Percentiles rank a stretch among this genome's conserved stretches.
Conservation (phyloP, 2,888 invertebrate genomes). For the Petrolisthes manimaculis region DNA sequence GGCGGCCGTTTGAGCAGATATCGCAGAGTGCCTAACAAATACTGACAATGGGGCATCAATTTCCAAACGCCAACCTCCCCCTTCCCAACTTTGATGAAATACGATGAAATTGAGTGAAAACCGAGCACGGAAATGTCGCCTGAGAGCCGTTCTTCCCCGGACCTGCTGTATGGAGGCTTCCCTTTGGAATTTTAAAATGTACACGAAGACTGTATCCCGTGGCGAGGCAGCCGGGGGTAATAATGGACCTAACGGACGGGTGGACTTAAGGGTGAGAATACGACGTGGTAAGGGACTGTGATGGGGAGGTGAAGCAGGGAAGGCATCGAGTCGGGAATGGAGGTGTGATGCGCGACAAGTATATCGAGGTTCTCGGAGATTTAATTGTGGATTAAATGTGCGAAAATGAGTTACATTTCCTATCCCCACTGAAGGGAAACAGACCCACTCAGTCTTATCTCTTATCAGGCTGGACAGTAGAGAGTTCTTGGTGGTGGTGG, state of each 20-base stretch:
- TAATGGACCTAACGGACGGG: conserved; percentile 4
- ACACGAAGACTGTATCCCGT: conserved; percentile 38
- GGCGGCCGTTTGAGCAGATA: conserved; percentile 52
- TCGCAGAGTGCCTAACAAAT: conserved; percentile 56
- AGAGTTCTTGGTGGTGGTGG: neutral
- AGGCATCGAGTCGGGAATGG: conserved; percentile 45
- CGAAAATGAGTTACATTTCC: conserved; percentile 60
- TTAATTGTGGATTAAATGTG: conserved; percentile 61
- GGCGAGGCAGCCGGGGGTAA: conserved; percentile 4
- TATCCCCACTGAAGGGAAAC: conserved; percentile 49
- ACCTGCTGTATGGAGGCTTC: conserved; percentile 58
- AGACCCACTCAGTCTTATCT: conserved; percentile 43
- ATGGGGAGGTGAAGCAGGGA: conserved; percentile 7
- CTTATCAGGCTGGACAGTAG: conserved; percentile 12
- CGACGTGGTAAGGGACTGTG: neutral
- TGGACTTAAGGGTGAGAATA: conserved; percentile 14
- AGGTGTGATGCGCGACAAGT: conserved; percentile 50
- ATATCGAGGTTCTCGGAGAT: conserved; percentile 49
- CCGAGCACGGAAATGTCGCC: conserved; percentile 55
- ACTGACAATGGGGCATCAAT: conserved; percentile 60
- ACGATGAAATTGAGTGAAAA: conserved; percentile 59
- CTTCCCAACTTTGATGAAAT: conserved; percentile 60
- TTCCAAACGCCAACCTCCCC: conserved; percentile 58
- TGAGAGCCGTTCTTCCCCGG: conserved; percentile 50
- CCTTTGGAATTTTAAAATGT: conserved; percentile 60